Conservation (phyloP, 2,113 vertebrate genomes). For the Danionella cerebrum region DNA sequence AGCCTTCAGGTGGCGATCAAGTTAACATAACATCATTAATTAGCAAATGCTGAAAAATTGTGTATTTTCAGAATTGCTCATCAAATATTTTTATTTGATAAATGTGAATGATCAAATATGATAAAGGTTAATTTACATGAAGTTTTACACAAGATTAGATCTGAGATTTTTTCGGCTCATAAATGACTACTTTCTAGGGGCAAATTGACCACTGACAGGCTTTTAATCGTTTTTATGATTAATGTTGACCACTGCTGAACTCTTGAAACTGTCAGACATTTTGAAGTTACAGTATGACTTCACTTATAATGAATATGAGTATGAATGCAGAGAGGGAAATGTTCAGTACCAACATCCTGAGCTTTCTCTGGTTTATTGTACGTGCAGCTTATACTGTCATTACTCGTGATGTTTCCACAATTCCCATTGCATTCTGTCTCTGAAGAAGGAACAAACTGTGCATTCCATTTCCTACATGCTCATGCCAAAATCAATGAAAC, state of each 20-base stretch:
- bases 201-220: background rate
- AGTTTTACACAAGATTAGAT: too few species aligned
- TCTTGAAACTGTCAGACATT: background rate
- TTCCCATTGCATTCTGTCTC: background rate
- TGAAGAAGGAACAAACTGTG: background rate
- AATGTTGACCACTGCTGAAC: background rate
- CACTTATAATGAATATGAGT: background rate
- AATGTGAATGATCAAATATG: too few species aligned
- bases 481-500: background rate
- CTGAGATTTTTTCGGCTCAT: too few species aligned
- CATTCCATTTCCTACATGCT: background rate
- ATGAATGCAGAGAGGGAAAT: background rate
- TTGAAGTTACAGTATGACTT: background rate
- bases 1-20: too few species aligned
- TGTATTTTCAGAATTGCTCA: too few species aligned
- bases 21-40: too few species aligned
- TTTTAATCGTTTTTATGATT: background rate
- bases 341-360: background rate
- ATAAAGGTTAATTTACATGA: too few species aligned
- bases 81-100: too few species aligned
- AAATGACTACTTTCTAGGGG: too few species aligned
- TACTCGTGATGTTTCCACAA: background rate
- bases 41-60: too few species aligned
- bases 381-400: background rate
- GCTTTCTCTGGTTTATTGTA: background rate